Conservation (phyloP, 2,888 invertebrate species). For the Prionchulus punctatus region DNA sequence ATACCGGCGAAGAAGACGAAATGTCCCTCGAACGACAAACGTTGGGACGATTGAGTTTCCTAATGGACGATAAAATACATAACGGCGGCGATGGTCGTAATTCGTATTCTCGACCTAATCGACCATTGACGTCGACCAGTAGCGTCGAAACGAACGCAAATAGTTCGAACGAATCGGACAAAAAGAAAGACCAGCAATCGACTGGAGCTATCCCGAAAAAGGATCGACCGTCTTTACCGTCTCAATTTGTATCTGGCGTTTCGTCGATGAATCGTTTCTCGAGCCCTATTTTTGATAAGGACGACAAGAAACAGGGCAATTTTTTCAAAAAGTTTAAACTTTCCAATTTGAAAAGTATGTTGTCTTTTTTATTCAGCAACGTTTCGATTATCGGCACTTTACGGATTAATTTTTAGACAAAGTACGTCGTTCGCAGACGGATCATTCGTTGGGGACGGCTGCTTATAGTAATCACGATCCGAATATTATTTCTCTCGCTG, state of each 20-base stretch:
- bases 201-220: neutral
- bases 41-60: neutral
- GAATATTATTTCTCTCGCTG: neutral
- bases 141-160: too few relatives aligned
- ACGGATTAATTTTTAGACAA: neutral
- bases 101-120: too few relatives aligned
- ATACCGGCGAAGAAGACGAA: neutral
- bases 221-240: neutral
- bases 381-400: neutral
- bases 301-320: neutral
- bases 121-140: too few relatives aligned
- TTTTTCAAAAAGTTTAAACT: neutral
- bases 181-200: neutral
- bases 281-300: neutral
- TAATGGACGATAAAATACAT: too few relatives aligned
- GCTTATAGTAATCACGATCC: neutral
- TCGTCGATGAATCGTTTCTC: too few relatives aligned
- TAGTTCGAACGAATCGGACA: neutral
- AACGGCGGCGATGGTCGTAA: too few relatives aligned
- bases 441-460: neutral
- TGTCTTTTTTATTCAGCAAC: neutral
- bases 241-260: too few relatives aligned
- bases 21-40: neutral
- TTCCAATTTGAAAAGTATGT: neutral
- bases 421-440: conserved; percentile 8